These are phyloP conservation scores for Drosophila pseudoobscura DNA, from an alignment of 1,140 invertebrate species.

Conservation along the genomic window DNA sequence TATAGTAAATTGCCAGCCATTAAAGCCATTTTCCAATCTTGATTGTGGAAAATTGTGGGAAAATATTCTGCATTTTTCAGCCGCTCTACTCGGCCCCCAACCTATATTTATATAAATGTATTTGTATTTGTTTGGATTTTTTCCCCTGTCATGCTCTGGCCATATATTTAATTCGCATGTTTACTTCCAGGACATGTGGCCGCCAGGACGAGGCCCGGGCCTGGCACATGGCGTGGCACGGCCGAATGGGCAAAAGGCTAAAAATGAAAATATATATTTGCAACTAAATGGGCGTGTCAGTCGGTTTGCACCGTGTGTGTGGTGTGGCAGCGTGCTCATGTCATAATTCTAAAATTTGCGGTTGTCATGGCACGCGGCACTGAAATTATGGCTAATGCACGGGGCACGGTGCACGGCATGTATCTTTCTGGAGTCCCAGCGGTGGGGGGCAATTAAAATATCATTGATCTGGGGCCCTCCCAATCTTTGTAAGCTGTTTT, in stretches of 20 bases:
- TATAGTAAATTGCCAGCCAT: not conserved
- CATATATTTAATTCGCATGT: constrained; percentile 43
- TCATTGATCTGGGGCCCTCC: too few relatives aligned
- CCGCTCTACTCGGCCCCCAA: not conserved
- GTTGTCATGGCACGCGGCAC: constrained; percentile 47
- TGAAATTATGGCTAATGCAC: constrained; percentile 52
- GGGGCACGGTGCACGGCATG: not conserved
- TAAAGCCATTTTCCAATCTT: constrained; percentile 25
- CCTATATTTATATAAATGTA: constrained; percentile 23
- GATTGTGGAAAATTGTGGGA: constrained; percentile 44
- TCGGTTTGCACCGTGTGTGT: constrained; percentile 2
- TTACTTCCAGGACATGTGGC: constrained; percentile 31
- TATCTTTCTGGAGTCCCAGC: too few relatives aligned
- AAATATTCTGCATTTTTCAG: constrained; percentile 32
- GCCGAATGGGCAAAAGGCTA: constrained; percentile 20
- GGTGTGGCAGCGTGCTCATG: constrained; percentile 36
- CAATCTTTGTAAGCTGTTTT: too few relatives aligned
- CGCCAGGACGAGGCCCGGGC: too few relatives aligned
- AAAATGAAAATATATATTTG: constrained; percentile 22
- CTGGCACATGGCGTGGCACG: constrained; percentile 13
- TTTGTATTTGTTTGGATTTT: constrained; percentile 9
- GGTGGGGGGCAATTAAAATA: too few relatives aligned
- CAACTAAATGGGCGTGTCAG: constrained; percentile 44
- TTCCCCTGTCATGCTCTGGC: constrained; percentile 14
- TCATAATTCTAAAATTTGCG: constrained; percentile 75